Evolutionary conservation across 2,113 vertebrate genomes (phyloP).

Genomic region (Epinephelus cyanopodus): DNA sequence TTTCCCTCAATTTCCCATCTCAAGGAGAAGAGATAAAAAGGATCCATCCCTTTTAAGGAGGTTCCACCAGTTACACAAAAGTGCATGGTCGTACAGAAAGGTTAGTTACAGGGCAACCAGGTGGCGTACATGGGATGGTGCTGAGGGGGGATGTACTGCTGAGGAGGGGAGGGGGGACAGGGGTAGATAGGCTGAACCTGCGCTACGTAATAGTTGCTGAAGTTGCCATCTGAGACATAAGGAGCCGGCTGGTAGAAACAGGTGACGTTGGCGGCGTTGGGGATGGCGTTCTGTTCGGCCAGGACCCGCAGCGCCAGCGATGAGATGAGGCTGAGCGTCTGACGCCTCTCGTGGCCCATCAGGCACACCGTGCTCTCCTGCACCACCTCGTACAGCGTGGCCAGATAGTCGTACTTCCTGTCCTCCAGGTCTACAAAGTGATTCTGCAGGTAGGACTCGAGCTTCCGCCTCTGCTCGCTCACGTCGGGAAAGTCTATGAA

Average conservation of each 20-base stretch:
- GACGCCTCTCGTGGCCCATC: conserved; percentile 98
- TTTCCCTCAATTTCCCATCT: conserved; percentile 26
- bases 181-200: conserved; percentile 95
- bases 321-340: conserved; percentile 96
- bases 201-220: conserved; percentile 98
- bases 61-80: conserved; percentile 21
- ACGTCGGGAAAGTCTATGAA: conserved; percentile 99
- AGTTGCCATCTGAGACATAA: conserved; percentile 95
- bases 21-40: conserved; percentile 15
- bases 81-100: conserved; percentile 1
- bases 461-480: conserved; percentile 93
- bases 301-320: conserved; percentile 94
- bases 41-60: conserved; percentile 14
- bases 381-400: conserved; percentile 94
- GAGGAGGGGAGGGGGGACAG: conserved; percentile 85
- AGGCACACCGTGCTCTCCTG: conserved; percentile 98
- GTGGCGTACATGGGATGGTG: conserved; percentile 86
- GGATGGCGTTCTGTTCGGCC: conserved; percentile 96
- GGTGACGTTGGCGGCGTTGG: conserved; percentile 96
- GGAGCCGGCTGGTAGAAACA: conserved; percentile 99
- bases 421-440: conserved; percentile 98
- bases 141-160: conserved; percentile 81
- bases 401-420: conserved; percentile 98
- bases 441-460: conserved; percentile 98
- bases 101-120: conserved; percentile 97